These are phyloP conservation scores for Caenorhabditis virilis DNA, from an alignment of 2,888 invertebrate species.

Conservation along the genomic window DNA sequence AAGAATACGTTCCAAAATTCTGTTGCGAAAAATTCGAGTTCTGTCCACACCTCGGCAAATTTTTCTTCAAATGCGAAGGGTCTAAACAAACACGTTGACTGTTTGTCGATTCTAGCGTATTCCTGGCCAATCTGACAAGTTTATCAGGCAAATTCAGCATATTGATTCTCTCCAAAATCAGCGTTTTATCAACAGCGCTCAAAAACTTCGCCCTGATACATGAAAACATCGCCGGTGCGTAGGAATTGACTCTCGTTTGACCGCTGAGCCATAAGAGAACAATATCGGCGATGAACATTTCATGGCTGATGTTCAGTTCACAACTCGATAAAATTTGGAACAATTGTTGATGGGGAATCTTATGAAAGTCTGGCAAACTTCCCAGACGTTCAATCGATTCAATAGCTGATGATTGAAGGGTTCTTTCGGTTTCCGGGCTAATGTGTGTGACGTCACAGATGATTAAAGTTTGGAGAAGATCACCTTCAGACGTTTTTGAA, in stretches of 20 bases:
- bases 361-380: slow-evolving; percentile 27
- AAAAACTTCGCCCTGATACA: slow-evolving; percentile 28
- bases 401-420: slow-evolving; percentile 19
- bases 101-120: slow-evolving; percentile 26
- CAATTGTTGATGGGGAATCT: slow-evolving; percentile 25
- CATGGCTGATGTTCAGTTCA: slow-evolving; percentile 23
- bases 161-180: slow-evolving; percentile 35
- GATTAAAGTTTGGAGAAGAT: slow-evolving; percentile 31
- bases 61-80: slow-evolving; percentile 17
- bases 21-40: slow-evolving; percentile 7
- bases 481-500: slow-evolving; percentile 23
- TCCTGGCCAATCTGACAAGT: slow-evolving; percentile 21
- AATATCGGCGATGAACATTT: slow-evolving; percentile 37
- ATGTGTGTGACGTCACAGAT: slow-evolving; percentile 29
- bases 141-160: slow-evolving; percentile 26
- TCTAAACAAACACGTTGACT: slow-evolving; percentile 27
- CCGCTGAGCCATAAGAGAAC: slow-evolving; percentile 33
- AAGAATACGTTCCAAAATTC: slow-evolving; percentile 28
- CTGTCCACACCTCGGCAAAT: slow-evolving; percentile 17
- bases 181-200: slow-evolving; percentile 32
- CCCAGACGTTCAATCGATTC: slow-evolving; percentile 29
- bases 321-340: slow-evolving; percentile 32
- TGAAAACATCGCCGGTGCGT: slow-evolving; percentile 15
- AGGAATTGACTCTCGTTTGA: slow-evolving; percentile 20
- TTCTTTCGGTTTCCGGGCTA: slow-evolving; percentile 23